Evolutionary conservation across 2,113 vertebrate genomes (phyloP).

Genomic region (Mustela nigripes): DNA sequence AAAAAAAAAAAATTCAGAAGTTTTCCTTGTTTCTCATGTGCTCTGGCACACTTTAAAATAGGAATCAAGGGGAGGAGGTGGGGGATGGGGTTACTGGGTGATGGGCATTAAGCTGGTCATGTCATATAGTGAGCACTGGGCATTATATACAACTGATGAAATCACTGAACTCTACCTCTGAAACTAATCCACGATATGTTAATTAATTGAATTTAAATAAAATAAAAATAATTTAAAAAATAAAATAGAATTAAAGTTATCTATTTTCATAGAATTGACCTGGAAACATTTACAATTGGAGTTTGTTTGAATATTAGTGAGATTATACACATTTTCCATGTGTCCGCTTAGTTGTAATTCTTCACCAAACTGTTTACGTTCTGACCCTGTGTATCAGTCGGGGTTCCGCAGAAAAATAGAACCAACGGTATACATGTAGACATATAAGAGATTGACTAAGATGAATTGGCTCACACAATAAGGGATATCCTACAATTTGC

Average conservation of each 20-base stretch:
- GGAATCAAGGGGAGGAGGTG: not conserved
- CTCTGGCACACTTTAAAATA: constrained; percentile 6
- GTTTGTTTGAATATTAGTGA: not conserved
- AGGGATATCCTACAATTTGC: not conserved
- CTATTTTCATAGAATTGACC: not conserved
- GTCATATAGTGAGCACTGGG: not conserved
- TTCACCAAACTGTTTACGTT: not conserved
- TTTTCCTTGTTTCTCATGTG: not conserved
- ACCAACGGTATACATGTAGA: not conserved
- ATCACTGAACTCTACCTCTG: not conserved
- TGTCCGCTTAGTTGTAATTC: not conserved
- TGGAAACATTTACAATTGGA: not conserved
- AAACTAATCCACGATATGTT: not conserved
- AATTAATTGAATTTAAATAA: not conserved
- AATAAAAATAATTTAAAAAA: too few species aligned
- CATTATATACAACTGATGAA: not conserved
- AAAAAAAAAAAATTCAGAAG: not conserved
- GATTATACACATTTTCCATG: not conserved
- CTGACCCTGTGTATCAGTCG: not conserved
- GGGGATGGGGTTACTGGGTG: not conserved
- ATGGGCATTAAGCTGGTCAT: not conserved
- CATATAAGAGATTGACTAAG: not conserved
- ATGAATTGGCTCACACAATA: not conserved
- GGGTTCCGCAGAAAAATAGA: not conserved
- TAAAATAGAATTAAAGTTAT: not conserved